Base-by-base conservation (phyloP, 2,888 invertebrate genomes). In the Nephrotoma guestfalica region DNA sequence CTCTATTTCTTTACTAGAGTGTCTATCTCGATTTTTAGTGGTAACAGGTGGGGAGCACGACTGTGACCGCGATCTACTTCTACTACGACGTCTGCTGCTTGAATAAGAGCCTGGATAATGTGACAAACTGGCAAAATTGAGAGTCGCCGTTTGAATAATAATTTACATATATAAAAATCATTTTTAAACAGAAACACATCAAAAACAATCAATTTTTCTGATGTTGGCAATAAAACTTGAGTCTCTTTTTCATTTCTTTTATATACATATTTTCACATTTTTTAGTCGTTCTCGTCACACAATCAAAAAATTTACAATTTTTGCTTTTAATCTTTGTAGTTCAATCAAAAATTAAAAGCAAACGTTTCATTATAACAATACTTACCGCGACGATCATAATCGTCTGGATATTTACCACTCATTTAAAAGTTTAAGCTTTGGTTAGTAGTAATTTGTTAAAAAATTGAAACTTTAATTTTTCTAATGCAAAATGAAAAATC, bases 71-170 rank as follows among this genome's bases (percentile, higher is more conserved):
- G 88, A 87, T 42, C 87, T 86, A 11, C 86, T 15, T 57, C 86
- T 85, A 86, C 86, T 71, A 83, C 86, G 57, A 30, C 30, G 18
- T 45, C 85, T 57, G 41, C 86, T 86, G 57, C 87, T 51, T 51
- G 41, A 15, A 40, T 51, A 86, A 51, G 86, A 83, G 86, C 41
- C 86, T 83, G 41, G 88, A 87, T 85, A 87, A 87, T 30, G 87
- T 86, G 83, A 86, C 30, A 87, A 88, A 86, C 88, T 88, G 88
- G 88, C 88, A 88, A 88, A 88, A 88, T 92, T 88, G 87, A 88
- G 87, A 87, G 87, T 87, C n/a, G 86, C 45, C 45, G 51, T 30
- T 86, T 86, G 86, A 86, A 41, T 86, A 41, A 86, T 86, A 86
- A 51, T 51, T 41, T 47, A 86, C 40, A 40, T 47, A 45, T 47